phyloP scores from a whole-genome alignment of 1,140 invertebrate species.

The Euura lappo region DNA sequence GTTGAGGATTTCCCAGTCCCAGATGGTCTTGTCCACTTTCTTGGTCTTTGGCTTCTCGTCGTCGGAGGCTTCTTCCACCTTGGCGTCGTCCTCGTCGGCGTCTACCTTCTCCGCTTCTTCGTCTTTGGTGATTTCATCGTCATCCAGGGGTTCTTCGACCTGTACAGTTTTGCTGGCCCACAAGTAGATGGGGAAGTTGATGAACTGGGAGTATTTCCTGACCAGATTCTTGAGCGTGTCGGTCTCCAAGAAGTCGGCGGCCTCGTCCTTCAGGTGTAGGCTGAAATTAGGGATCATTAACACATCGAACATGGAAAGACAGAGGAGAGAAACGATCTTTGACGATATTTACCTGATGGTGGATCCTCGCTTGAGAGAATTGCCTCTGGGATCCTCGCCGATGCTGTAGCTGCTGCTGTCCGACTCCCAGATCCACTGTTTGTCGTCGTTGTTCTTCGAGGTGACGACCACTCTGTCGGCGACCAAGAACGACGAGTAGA shows the following conservation, averaged over 20 bases:
- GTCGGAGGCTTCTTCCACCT: conserved; percentile 70
- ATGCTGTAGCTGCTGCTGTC: conserved; percentile 89
- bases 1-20: conserved; percentile 98
- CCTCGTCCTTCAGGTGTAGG: conserved; percentile 96
- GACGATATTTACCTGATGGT: conserved; percentile 48
- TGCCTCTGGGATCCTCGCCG: conserved; percentile 91
- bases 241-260: conserved; percentile 92
- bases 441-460: conserved; percentile 94
- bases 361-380: conserved; percentile 89
- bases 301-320: too few relatives aligned
- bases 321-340: conserved; percentile 22
- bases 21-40: conserved; percentile 90
- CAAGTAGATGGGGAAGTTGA: conserved; percentile 98
- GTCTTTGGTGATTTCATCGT: conserved; percentile 54
- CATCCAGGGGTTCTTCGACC: conserved; percentile 77
- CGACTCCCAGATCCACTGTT: conserved; percentile 98
- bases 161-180: conserved; percentile 94
- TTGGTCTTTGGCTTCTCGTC: conserved; percentile 92
- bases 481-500: conserved; percentile 97
- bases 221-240: conserved; percentile 90
- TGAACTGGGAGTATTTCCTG: conserved; percentile 99
- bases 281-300: conserved; percentile 52
- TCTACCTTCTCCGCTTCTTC: conserved; percentile 64
- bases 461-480: conserved; percentile 91
- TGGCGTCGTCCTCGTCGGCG: conserved; percentile 66